phyloP scores from a whole-genome alignment of 2,888 invertebrate species.

The Amblyjoppa proteus region DNA sequence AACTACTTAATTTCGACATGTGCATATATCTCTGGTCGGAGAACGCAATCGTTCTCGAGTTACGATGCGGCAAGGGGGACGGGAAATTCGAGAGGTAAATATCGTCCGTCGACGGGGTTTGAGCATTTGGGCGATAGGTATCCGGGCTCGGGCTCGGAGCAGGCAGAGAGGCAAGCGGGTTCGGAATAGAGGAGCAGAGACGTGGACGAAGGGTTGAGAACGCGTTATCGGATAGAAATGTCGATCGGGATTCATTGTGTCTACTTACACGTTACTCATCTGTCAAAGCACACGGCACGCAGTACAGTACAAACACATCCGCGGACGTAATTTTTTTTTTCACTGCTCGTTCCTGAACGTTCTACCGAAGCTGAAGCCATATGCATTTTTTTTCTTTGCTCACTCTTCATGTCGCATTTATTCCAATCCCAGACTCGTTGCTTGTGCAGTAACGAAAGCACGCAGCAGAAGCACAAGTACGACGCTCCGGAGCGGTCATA shows the following conservation, averaged over 20 bases:
- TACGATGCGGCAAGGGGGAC: constrained; percentile 1
- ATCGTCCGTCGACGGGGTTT: constrained; percentile 18
- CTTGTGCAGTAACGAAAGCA: neutral
- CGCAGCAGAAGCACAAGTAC: neutral
- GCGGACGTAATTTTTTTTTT: neutral
- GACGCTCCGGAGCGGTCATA: neutral
- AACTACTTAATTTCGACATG: neutral
- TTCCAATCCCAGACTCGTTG: neutral
- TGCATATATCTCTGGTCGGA: neutral
- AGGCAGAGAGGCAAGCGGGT: neutral
- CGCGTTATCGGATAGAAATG: constrained; percentile 26
- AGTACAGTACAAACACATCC: neutral
- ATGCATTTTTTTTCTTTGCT: neutral
- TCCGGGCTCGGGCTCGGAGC: neutral
- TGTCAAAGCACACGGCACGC: constrained; percentile 1
- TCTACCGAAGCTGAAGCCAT: neutral
- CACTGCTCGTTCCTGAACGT: neutral
- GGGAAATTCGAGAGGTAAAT: constrained; percentile 50
- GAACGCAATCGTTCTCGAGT: constrained; percentile 12
- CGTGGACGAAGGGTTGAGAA: constrained; percentile 28
- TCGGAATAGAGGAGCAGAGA: neutral
- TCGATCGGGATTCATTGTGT: neutral
- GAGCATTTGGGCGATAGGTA: neutral
- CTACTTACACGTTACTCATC: neutral
- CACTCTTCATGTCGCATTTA: neutral